These are phyloP conservation scores for Cheilosia urbana DNA, from an alignment of 2,888 invertebrate species.

Conservation along the genomic window DNA sequence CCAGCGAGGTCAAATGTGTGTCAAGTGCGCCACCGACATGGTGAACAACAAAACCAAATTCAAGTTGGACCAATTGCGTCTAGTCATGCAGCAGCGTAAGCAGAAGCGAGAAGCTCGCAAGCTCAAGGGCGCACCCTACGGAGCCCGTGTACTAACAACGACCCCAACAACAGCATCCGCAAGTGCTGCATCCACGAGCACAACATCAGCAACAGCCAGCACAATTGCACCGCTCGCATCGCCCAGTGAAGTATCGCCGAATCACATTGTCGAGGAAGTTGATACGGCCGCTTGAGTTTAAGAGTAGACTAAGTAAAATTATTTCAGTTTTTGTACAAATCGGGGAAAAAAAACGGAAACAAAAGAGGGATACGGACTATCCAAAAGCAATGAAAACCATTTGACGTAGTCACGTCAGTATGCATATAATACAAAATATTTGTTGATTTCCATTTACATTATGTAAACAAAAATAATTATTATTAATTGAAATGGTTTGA, in stretches of 20 bases:
- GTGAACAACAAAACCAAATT: slow-evolving; percentile 92
- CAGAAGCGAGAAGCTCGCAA: slow-evolving; percentile 92
- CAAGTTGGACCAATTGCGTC: slow-evolving; percentile 93
- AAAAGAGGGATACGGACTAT: slow-evolving; percentile 36
- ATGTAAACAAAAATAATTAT: slow-evolving; percentile 45
- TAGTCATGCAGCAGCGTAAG: slow-evolving; percentile 95
- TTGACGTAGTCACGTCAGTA: slow-evolving; percentile 16
- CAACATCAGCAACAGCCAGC: slow-evolving; percentile 68
- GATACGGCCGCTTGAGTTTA: slow-evolving; percentile 82
- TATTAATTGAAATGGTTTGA: slow-evolving; percentile 62
- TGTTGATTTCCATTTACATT: slow-evolving; percentile 63
- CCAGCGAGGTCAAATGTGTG: slow-evolving; percentile 80
- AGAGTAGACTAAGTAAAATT: slow-evolving; percentile 53
- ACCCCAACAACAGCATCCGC: slow-evolving; percentile 39
- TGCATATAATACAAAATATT: slow-evolving; percentile 29
- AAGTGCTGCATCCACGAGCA: slow-evolving; percentile 60
- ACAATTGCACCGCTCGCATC: slow-evolving; percentile 77
- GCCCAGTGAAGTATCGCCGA: slow-evolving; percentile 82
- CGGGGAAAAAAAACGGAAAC: slow-evolving; percentile 43
- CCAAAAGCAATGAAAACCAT: slow-evolving; percentile 25
- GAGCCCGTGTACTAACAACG: slow-evolving; percentile 77
- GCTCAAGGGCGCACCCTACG: slow-evolving; percentile 88
- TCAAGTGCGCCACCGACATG: slow-evolving; percentile 86
- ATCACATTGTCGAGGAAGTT: slow-evolving; percentile 83
- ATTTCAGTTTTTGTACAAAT: slow-evolving; percentile 71